Conservation (phyloP, 2,888 invertebrate genomes). For the Loripinus fragilis region DNA sequence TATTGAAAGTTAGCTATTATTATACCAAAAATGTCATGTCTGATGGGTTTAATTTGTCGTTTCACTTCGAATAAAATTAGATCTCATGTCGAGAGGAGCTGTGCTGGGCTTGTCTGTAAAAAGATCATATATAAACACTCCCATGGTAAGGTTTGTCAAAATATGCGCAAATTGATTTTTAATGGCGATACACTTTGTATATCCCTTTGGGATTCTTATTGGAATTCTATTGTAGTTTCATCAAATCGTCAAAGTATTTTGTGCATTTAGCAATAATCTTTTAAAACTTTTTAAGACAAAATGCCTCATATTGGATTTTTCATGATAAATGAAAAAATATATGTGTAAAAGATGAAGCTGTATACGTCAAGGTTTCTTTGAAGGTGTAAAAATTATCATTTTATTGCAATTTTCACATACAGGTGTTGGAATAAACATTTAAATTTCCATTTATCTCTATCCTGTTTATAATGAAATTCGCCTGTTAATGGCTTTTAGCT, state of each 20-base stretch:
- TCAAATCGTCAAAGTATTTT: background rate
- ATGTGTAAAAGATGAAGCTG: background rate
- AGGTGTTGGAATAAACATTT: background rate
- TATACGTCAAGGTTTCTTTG: background rate
- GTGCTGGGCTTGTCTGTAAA: conserved; percentile 16
- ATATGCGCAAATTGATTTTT: conserved; percentile 21
- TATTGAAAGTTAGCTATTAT: conserved; percentile 16
- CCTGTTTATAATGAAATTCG: too few species aligned
- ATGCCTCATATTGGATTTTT: background rate
- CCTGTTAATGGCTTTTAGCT: too few species aligned
- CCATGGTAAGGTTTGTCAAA: conserved; percentile 7
- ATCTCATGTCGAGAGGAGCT: background rate
- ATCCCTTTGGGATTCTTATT: background rate
- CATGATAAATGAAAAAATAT: background rate
- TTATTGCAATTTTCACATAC: background rate
- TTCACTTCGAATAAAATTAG: conserved; percentile 3
- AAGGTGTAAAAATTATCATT: background rate
- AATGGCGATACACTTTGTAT: background rate
- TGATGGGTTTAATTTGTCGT: conserved; percentile 1
- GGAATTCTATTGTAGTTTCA: conserved; percentile 9
- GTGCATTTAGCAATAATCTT: background rate
- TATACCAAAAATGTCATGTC: conserved; percentile 14
- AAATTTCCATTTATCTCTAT: too few species aligned
- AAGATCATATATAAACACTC: conserved; percentile 9
- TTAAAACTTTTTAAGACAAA: background rate